phyloP scores from a whole-genome alignment of 2,113 vertebrate species.

The Cricetomys ansorgei region DNA sequence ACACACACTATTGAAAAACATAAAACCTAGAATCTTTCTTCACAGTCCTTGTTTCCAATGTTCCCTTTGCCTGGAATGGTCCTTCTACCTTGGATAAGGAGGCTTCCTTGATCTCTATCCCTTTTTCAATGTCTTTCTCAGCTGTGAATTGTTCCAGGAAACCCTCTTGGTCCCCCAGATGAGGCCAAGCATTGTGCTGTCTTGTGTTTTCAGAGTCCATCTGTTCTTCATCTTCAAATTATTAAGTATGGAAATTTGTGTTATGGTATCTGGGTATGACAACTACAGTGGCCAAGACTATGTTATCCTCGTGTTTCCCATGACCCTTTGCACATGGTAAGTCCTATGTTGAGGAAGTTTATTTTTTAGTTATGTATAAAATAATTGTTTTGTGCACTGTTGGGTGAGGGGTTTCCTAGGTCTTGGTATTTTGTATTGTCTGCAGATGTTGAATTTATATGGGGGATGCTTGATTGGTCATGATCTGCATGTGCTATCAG shows the following conservation, averaged over 20 bases:
- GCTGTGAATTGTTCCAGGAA: not conserved
- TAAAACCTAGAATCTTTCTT: not conserved
- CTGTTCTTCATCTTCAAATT: not conserved
- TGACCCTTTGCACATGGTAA: not conserved
- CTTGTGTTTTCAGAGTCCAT: not conserved
- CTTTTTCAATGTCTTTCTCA: not conserved
- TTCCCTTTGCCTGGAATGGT: not conserved
- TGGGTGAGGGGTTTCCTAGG: no score
- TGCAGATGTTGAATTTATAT: no score
- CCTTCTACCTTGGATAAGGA: not conserved
- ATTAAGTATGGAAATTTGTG: not conserved
- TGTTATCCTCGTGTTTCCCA: not conserved
- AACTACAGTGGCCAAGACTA: not conserved
- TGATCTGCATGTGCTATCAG: no score
- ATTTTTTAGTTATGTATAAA: no score
- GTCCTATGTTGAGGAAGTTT: no score
- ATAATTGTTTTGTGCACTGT: no score
- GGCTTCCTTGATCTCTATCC: not conserved
- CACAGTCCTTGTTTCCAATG: not conserved
- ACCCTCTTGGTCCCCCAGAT: not conserved
- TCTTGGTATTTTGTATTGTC: no score
- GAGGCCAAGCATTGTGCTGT: not conserved
- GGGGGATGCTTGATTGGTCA: no score
- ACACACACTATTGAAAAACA: not conserved
- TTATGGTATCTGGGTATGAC: not conserved